Conservation (phyloP, 2,797 vertebrate genomes). For the Bradypodion pumilum region DNA sequence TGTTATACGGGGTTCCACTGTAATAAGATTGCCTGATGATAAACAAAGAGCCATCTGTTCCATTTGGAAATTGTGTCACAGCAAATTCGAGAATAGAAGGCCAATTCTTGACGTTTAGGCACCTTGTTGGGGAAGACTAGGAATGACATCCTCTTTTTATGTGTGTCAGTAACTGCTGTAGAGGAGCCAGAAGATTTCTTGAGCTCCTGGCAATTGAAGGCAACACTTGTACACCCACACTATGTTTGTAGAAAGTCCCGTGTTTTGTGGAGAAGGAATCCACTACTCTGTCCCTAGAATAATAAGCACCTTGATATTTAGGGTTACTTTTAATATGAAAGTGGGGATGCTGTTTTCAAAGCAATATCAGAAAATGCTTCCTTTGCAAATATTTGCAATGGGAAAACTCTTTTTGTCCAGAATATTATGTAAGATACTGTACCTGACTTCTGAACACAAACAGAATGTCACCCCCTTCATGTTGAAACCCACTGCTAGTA, state of each 20-base stretch:
- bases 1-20: no score
- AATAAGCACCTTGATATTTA: background rate
- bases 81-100: slow-evolving; percentile 9
- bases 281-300: background rate
- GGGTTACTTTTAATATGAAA: background rate
- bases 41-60: background rate
- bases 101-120: background rate
- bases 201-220: background rate
- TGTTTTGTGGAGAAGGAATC: background rate
- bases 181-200: slow-evolving; percentile 1
- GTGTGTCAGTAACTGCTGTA: slow-evolving; percentile 8
- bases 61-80: background rate
- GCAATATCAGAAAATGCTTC: background rate
- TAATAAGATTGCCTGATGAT: background rate
- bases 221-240: background rate
- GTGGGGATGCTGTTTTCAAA: background rate
- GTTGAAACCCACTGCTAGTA: no score
- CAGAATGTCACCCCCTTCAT: no score
- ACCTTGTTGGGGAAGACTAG: slow-evolving; percentile 10
- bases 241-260: background rate
- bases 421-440: no score
- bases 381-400: no score
- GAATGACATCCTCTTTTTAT: background rate
- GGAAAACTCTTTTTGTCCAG: no score
- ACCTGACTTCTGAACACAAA: no score